Base-by-base conservation (phyloP, 1,140 invertebrate species). In the Matsumurasca onukii region DNA sequence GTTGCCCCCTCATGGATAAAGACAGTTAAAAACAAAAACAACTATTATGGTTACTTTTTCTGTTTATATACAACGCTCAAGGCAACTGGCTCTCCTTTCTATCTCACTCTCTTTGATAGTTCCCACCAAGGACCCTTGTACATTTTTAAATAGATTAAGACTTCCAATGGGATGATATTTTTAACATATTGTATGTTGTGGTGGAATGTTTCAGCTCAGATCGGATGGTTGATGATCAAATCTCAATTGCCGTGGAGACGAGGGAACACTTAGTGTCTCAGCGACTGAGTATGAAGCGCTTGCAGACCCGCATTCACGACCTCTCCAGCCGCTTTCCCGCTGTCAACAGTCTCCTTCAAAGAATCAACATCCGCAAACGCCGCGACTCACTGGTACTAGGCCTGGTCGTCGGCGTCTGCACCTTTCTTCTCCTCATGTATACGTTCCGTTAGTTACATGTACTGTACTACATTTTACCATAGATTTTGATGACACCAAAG, bases 191-290 rank as follows among this genome's bases (percentile, higher is more conserved):
- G n/a, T n/a, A n/a, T n/a, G n/a, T n/a, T n/a, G n/a, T n/a, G n/a
- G n/a, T n/a, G n/a, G 5, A 39, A 39, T 39, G 5, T 82, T 85
- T 74, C 79, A 98, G 95, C 80, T 97, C 96, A 2, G 92, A 97
- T 76, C 88, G 91, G 70, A 78, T 99, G 77, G 86, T 98, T 30
- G 96, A 97, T 78, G 95, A 99, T 75, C 97, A 99, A 83, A 98
- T 98, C 73, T 91, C 90, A 75, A 97, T 98, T 80, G 96, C 96
- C 22, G 91, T 98, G 79, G 94, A 97, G 75, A 97, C 96, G 0
- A 88, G 94, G 75, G 96, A 99, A 72, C 92, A 97, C 80, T 81
- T 98, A 49, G 84, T 91, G 48, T 88, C 87, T 12, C 97, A 99
- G 79, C 85, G 94, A 39, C 90, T 91, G 67, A 86, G 90, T 3